These are phyloP conservation scores for Helicoverpa zea DNA, from an alignment of 1,140 invertebrate genomes.

Conservation along the genomic window DNA sequence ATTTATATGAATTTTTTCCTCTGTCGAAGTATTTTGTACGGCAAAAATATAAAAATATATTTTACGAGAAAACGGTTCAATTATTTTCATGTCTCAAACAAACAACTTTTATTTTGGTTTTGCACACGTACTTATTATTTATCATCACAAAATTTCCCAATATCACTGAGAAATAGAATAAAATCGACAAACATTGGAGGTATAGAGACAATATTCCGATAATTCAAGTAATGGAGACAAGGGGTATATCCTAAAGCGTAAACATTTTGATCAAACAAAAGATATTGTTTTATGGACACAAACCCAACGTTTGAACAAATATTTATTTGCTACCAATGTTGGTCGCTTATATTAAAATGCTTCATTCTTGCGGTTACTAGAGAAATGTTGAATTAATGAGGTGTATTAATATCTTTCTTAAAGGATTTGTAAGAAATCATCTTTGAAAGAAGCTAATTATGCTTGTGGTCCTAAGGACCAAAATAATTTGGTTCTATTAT, in stretches of 20 bases:
- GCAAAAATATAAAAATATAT: too few relatives aligned
- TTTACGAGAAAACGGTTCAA: too few relatives aligned
- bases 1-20: too few relatives aligned
- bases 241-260: conserved; percentile 5
- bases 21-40: too few relatives aligned
- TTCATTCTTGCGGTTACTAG: neutral
- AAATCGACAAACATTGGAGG: neutral
- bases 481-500: too few relatives aligned
- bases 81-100: neutral
- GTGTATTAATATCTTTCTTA: neutral
- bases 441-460: neutral
- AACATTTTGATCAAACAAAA: neutral
- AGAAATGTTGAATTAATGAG: too few relatives aligned
- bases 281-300: conserved; percentile 16
- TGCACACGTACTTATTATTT: neutral
- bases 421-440: neutral
- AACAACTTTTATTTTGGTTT: neutral
- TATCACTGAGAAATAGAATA: neutral
- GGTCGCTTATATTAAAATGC: neutral
- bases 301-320: conserved; percentile 9
- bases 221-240: conserved; percentile 10
- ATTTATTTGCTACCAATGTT: conserved; percentile 5
- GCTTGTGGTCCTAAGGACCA: too few relatives aligned
- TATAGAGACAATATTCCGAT: neutral
- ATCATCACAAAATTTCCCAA: neutral